Conservation (phyloP, 2,888 invertebrate genomes). For the Sthenelais limicola region DNA sequence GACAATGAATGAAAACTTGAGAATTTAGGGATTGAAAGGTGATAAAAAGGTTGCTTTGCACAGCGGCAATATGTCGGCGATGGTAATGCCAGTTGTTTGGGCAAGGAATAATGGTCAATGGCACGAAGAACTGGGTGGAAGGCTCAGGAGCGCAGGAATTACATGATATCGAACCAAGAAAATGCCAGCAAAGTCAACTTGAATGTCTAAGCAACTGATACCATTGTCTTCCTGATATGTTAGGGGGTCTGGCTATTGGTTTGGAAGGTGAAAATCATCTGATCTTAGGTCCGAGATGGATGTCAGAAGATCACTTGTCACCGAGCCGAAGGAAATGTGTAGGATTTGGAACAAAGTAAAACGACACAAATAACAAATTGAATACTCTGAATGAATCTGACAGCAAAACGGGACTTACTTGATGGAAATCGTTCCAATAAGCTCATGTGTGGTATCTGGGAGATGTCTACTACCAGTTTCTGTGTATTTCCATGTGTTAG, state of each 20-base stretch:
- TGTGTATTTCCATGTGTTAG: conserved; percentile 21
- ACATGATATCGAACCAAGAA: conserved; percentile 31
- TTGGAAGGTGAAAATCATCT: background rate
- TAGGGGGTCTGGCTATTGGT: background rate
- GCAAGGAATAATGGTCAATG: conserved; percentile 33
- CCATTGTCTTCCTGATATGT: background rate
- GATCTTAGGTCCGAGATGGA: background rate
- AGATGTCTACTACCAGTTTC: conserved; percentile 30
- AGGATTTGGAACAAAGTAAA: conserved; percentile 39
- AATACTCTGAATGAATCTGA: conserved; percentile 35
- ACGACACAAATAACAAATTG: conserved; percentile 39
- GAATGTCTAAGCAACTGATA: background rate
- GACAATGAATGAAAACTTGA: conserved; percentile 9
- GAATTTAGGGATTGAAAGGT: conserved; percentile 17
- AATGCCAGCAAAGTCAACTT: conserved; percentile 23
- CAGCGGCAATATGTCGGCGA: conserved; percentile 29
- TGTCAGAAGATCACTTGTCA: conserved; percentile 24
- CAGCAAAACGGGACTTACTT: conserved; percentile 38
- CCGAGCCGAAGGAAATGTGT: conserved; percentile 30
- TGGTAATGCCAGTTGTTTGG: conserved; percentile 29
- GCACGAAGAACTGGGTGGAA: conserved; percentile 17
- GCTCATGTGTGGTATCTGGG: background rate
- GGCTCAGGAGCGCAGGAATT: conserved; percentile 17
- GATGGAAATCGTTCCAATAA: conserved; percentile 25
- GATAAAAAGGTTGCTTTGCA: conserved; percentile 15